phyloP scores from a whole-genome alignment of 1,140 invertebrate species.

The Nomia melanderi region DNA sequence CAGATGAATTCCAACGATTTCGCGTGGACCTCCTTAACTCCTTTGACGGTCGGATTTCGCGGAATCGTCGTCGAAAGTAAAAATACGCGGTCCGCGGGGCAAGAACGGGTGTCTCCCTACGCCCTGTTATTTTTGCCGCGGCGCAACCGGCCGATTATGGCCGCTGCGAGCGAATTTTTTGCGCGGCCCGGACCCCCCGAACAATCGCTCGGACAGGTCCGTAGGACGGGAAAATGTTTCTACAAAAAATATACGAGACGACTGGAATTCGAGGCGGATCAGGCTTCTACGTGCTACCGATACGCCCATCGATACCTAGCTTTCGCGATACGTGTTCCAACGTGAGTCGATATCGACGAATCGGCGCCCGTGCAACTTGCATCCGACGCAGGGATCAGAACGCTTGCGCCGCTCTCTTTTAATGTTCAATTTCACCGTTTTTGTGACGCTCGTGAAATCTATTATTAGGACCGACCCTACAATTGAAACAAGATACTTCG shows the following conservation, averaged over 20 bases:
- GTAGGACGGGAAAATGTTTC: neutral
- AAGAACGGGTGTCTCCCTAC: constrained; percentile 62
- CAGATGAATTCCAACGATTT: constrained; percentile 68
- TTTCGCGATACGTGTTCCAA: too few species aligned
- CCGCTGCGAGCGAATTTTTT: constrained; percentile 37
- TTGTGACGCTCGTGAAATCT: too few species aligned
- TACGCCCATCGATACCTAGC: too few species aligned
- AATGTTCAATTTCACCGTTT: too few species aligned
- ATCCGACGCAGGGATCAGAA: too few species aligned
- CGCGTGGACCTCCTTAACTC: constrained; percentile 66
- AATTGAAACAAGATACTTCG: too few species aligned
- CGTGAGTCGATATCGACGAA: neutral
- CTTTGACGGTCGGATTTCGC: constrained; percentile 72
- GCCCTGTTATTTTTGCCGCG: constrained; percentile 59
- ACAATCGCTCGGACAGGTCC: neutral
- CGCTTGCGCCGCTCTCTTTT: too few species aligned
- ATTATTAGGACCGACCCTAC: too few species aligned
- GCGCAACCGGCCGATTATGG: constrained; percentile 1
- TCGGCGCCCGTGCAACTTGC: too few species aligned
- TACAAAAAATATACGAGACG: neutral
- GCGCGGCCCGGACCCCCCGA: neutral
- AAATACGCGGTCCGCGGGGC: constrained; percentile 68
- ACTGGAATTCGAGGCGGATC: neutral
- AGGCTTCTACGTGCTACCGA: too few species aligned
- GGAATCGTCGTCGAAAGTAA: constrained; percentile 72